Percentiles rank a stretch among this genome's conserved stretches.
phyloP scores from a whole-genome alignment of 2,113 vertebrate species.

The Herpetotheres cachinnans region DNA sequence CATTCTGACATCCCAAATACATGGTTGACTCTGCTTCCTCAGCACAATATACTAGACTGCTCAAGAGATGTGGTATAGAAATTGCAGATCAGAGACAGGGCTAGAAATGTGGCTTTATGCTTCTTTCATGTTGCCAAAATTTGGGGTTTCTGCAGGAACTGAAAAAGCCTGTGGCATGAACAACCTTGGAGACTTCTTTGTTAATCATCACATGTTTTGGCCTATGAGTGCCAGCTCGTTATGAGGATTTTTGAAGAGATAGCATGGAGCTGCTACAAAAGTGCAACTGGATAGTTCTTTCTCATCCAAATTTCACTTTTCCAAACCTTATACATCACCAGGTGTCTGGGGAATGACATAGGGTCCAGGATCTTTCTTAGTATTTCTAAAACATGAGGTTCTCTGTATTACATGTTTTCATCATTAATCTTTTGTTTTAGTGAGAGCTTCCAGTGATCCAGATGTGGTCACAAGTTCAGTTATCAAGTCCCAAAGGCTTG shows the following conservation, averaged over 20 bases:
- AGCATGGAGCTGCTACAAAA: background rate
- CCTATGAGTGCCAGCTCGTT: background rate
- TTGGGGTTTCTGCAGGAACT: background rate
- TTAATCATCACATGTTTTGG: background rate
- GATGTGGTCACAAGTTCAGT: background rate
- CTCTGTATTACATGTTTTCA: background rate
- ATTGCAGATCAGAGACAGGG: background rate
- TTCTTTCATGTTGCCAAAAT: background rate
- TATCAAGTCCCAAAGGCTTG: background rate
- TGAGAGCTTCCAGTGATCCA: background rate
- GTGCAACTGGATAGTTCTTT: background rate
- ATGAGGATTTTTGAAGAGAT: background rate
- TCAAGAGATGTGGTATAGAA: background rate
- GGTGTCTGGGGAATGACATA: background rate
- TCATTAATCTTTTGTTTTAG: conserved; percentile 2
- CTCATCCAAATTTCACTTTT: background rate
- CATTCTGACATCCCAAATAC: background rate
- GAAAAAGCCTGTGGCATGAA: background rate
- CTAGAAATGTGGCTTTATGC: background rate
- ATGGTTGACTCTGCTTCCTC: background rate
- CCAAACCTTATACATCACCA: background rate
- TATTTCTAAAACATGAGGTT: background rate
- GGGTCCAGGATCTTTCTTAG: background rate
- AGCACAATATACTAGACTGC: background rate
- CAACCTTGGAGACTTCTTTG: background rate